Evolutionary conservation across 2,797 vertebrate species (phyloP), one percentile per base, ranked within the genome.

Genomic region (Coregonus suidteri): DNA sequence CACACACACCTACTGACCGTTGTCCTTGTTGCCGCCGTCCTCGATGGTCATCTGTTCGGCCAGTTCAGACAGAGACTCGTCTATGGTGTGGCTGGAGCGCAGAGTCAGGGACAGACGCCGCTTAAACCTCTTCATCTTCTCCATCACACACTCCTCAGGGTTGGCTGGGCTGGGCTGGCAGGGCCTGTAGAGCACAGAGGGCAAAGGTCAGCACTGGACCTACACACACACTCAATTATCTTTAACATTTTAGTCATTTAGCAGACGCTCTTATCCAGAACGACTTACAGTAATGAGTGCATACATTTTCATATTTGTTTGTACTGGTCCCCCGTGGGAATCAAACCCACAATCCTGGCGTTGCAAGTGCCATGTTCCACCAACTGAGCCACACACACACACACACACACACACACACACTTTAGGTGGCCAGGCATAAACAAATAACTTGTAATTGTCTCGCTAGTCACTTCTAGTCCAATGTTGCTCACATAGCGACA

Each of bases 41-140:
- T 99, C 98, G 47, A 99, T 96, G 79, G 98, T 99, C 98, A 99
- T 98, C 94, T 99, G 98, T 89, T 99, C 98, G 0, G 98, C 98
- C 84, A 99, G 91, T 88, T 99, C 98, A 1, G 98, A 99, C 69
- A 99, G 92, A 0, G 98, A 99, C 81, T 99, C 98, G 79, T 99
- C 98, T 14, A 99, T 96, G 84, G 96, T 98, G 91, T 99, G 98
- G 90, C 97, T 99, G 89, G 98, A 95, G 75, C 97, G 96, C 77
- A 99, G 95, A 0, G 98, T 99, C 89, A 99, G 93, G 34, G 98
- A 99, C 82, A 99, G 95, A 78, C 97, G 96, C 89, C 97, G 96
- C 93, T 98, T 99, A 84, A 99, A 97, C 93, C 96, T 96, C 95
- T 99, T 99, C 98, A 99, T 99, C 92, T 95, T 99, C 93, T 94